A percentile compares a stretch with the other conserved stretches of the same genome.
phyloP scores from a whole-genome alignment of 2,797 vertebrate species.

The Mallotus villosus region DNA sequence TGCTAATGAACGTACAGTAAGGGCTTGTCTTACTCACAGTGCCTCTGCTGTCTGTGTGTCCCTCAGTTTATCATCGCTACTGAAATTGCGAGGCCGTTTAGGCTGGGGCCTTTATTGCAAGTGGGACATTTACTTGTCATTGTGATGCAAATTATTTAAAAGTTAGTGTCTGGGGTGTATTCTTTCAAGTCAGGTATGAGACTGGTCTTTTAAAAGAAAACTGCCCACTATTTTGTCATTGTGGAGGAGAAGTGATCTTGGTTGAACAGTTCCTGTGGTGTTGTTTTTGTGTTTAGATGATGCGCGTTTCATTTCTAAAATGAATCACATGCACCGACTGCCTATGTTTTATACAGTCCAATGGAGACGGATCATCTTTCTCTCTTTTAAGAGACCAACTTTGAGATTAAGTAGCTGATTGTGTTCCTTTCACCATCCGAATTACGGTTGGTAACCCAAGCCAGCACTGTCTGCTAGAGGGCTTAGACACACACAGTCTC shows the following conservation, averaged over 20 bases:
- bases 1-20: slow-evolving; percentile 71
- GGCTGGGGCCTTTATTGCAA: slow-evolving; percentile 62
- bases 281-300: slow-evolving; percentile 72
- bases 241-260: slow-evolving; percentile 50
- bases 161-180: slow-evolving; percentile 68
- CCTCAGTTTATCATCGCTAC: slow-evolving; percentile 69
- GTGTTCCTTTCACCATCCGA: slow-evolving; percentile 84
- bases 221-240: slow-evolving; percentile 66
- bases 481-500: slow-evolving; percentile 77
- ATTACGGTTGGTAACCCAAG: slow-evolving; percentile 89
- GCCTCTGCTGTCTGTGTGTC: slow-evolving; percentile 63
- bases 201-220: slow-evolving; percentile 55
- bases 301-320: slow-evolving; percentile 75
- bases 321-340: slow-evolving; percentile 67
- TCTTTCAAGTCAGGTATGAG: slow-evolving; percentile 62
- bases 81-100: slow-evolving; percentile 73
- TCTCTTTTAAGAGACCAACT: slow-evolving; percentile 80
- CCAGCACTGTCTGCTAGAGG: slow-evolving; percentile 79
- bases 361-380: slow-evolving; percentile 82
- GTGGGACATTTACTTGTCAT: slow-evolving; percentile 68
- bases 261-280: slow-evolving; percentile 56
- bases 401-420: slow-evolving; percentile 86
- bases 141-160: slow-evolving; percentile 79
- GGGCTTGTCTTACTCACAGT: slow-evolving; percentile 68
- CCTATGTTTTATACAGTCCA: slow-evolving; percentile 77